Base-by-base conservation (phyloP, 2,888 invertebrate species). In the Epinotia ramella region DNA sequence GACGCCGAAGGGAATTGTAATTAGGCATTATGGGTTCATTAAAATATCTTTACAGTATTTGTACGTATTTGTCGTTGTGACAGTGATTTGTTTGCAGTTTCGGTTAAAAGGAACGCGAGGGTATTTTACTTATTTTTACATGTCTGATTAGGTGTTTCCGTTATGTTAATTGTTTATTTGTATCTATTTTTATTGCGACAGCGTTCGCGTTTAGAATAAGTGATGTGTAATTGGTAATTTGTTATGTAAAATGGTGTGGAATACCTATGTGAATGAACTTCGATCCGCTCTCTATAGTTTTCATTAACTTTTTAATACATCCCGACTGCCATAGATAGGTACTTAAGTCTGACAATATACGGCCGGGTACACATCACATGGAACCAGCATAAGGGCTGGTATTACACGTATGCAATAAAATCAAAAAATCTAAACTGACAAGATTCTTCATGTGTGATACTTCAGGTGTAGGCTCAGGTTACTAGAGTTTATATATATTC, bases 21-120 rank as follows among this genome's bases (percentile, higher is more conserved):
- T 90, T 89, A 88, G 87, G 83, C 84, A 81, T 84, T 84, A 81
- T 84, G 81, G 87, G 85, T 88, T 93, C 93, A 92, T 94, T 94
- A 94, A 94, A 76, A 75, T 75, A 71, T 24, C 65, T 75, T 56
- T 7, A 9, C 24, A 90, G 93, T 93, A 88, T 84, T 89, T 67
- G 67, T 44, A 24, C 59, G 84, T 83, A 89, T 92, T 92, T 87
- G 91, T 91, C 83, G 80, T 80, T 82, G 79, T 86, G 90, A 90
- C 91, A 88, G 83, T 92, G 90, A 93, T 93, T 93, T 92, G 90
- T 92, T 88, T 83, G 81, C 87, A 79, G 78, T 79, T 80, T 84
- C 86, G 86, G 85, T 84, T 87, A 84, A 86, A 84, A n/a, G 64
- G 59, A 76, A 76, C 67, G 28, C n/a, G 57, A 60, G 57, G 57